A percentile compares a stretch with the other conserved stretches of the same genome.
Evolutionary conservation across 2,113 vertebrate genomes (phyloP).

Genomic region (Myotis davidii): DNA sequence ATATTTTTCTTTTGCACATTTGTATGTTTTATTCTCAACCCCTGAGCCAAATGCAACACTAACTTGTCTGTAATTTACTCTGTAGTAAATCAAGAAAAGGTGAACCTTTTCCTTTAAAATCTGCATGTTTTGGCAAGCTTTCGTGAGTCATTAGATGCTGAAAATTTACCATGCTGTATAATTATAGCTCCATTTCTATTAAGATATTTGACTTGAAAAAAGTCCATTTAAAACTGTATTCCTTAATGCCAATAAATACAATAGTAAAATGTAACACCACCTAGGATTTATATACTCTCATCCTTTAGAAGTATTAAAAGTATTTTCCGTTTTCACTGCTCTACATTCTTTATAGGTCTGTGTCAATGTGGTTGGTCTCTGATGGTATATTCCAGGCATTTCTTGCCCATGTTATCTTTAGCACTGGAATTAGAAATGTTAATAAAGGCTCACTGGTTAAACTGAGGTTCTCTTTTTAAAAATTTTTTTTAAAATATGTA

Average conservation of each 20-base stretch:
- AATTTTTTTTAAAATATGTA: too few relatives aligned
- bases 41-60: slow-evolving; percentile 45
- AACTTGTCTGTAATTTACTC: slow-evolving; percentile 50
- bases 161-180: slow-evolving; percentile 46
- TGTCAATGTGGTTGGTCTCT: not conserved
- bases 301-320: slow-evolving; percentile 59
- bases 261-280: slow-evolving; percentile 60
- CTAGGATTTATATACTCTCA: slow-evolving; percentile 50
- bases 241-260: slow-evolving; percentile 68
- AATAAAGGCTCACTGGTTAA: not conserved
- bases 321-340: slow-evolving; percentile 60
- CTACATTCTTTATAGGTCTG: not conserved
- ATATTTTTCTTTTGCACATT: slow-evolving; percentile 49
- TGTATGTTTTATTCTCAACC: slow-evolving; percentile 42
- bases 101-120: slow-evolving; percentile 64
- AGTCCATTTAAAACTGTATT: slow-evolving; percentile 62
- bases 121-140: slow-evolving; percentile 39
- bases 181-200: slow-evolving; percentile 35
- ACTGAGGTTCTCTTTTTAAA: not conserved
- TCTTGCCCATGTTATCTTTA: not conserved
- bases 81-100: slow-evolving; percentile 60
- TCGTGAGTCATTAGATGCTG: slow-evolving; percentile 34
- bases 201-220: slow-evolving; percentile 73
- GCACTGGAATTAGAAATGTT: not conserved
- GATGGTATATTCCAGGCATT: not conserved